These are phyloP conservation scores for Quadroppia sp. DNA, from an alignment of 2,888 invertebrate species.

Conservation along the genomic window DNA sequence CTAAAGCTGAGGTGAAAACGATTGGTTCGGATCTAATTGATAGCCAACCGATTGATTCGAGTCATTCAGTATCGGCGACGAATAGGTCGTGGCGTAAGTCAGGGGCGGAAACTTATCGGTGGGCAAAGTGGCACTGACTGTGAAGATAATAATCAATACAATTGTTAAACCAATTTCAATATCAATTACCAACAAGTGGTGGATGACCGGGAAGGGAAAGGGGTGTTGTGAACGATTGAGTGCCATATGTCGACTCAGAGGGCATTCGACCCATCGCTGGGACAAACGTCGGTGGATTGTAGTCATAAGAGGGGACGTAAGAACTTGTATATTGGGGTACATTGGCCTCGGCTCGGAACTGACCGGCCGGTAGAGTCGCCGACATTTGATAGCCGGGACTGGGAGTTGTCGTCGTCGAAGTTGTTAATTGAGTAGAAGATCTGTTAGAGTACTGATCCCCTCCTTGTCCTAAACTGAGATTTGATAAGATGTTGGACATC, in stretches of 20 bases:
- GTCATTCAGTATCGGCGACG: background rate
- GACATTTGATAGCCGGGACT: background rate
- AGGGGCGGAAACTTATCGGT: constrained; percentile 22
- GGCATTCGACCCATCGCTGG: background rate
- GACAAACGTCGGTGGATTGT: background rate
- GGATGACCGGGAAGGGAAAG: constrained; percentile 69
- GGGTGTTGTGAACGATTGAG: constrained; percentile 45
- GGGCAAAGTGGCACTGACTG: constrained; percentile 68
- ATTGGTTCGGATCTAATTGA: background rate
- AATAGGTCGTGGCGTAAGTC: background rate
- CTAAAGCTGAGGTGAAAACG: constrained; percentile 24
- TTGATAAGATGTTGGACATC: background rate
- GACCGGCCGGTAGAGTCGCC: background rate
- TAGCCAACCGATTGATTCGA: background rate
- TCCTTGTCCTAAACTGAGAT: constrained; percentile 1
- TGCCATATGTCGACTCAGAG: background rate
- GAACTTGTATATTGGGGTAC: background rate
- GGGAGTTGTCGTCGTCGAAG: background rate
- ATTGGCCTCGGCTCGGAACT: background rate
- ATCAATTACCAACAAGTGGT: constrained; percentile 56
- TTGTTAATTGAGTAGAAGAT: background rate
- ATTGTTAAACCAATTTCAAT: too few species aligned
- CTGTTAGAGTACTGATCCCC: background rate
- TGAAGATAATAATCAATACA: constrained; percentile 50
- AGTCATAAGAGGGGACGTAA: background rate